Conservation (phyloP, 1,140 invertebrate genomes). For the Metaphire vulgaris region DNA sequence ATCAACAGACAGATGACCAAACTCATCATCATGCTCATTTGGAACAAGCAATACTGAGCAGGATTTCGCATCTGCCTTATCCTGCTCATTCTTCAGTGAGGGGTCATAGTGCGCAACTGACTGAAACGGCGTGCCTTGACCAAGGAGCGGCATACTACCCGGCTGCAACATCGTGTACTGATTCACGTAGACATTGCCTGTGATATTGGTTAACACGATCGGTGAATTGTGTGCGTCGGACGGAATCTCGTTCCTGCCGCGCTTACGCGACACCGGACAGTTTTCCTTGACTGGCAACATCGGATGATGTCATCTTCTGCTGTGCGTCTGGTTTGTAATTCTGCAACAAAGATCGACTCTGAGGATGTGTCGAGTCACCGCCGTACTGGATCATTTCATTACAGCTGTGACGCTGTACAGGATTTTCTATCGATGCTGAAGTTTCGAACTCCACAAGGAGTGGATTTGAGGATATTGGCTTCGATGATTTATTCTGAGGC, state of each 20-base stretch:
- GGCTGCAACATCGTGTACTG: neutral
- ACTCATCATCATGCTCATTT: neutral
- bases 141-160: neutral
- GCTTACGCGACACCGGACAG: neutral
- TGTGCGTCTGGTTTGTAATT: neutral
- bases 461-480: neutral
- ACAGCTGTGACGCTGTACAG: neutral
- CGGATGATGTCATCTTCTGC: neutral
- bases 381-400: neutral
- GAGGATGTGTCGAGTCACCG: neutral
- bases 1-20: neutral
- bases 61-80: neutral
- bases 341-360: neutral
- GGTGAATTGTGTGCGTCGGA: neutral
- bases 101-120: neutral
- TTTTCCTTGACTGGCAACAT: neutral
- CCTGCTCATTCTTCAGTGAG: neutral
- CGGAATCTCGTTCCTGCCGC: neutral
- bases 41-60: neutral
- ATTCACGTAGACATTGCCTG: neutral
- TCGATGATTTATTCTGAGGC: neutral
- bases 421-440: neutral
- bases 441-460: neutral
- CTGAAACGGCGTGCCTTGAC: neutral
- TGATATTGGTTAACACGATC: neutral